Evolutionary conservation across 2,113 vertebrate genomes (phyloP).

Genomic region (Neodontobutis hainanensis): DNA sequence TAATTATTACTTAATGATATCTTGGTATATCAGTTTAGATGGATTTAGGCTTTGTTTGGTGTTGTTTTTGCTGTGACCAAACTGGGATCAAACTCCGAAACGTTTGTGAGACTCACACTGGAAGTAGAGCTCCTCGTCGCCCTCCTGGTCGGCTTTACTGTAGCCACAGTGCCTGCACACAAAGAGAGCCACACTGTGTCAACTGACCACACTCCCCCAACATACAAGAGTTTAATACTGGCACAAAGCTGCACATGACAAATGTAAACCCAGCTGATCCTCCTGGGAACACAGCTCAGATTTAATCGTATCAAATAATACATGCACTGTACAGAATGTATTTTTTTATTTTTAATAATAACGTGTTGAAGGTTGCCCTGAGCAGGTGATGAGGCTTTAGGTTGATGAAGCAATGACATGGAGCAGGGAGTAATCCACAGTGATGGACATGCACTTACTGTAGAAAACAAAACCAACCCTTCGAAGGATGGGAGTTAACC

Average conservation of each 20-base stretch:
- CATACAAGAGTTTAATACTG: constrained; percentile 44
- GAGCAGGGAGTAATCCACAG: constrained; percentile 8
- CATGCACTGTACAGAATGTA: constrained; percentile 23
- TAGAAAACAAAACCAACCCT: background rate
- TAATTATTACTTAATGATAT: too few relatives aligned
- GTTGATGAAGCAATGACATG: background rate
- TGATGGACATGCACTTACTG: constrained; percentile 35
- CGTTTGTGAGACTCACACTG: constrained; percentile 92
- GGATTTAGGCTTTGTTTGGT: too few relatives aligned
- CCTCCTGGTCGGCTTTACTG: constrained; percentile 99
- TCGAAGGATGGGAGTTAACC: background rate
- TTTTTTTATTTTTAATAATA: constrained; percentile 30
- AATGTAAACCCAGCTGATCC: constrained; percentile 23
- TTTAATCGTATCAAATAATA: constrained; percentile 33
- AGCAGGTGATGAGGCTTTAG: constrained; percentile 36
- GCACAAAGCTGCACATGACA: constrained; percentile 35
- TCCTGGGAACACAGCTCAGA: constrained; percentile 7
- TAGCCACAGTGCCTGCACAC: constrained; percentile 92
- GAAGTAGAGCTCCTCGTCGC: constrained; percentile 99
- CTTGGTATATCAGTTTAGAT: too few relatives aligned
- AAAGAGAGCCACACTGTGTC: constrained; percentile 1
- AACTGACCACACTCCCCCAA: background rate
- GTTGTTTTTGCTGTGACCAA: too few relatives aligned
- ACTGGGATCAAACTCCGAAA: background rate
- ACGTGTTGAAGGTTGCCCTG: constrained; percentile 31